Conservation (phyloP, 1,140 invertebrate species). For the Pseudomyrmex cubaensis region DNA sequence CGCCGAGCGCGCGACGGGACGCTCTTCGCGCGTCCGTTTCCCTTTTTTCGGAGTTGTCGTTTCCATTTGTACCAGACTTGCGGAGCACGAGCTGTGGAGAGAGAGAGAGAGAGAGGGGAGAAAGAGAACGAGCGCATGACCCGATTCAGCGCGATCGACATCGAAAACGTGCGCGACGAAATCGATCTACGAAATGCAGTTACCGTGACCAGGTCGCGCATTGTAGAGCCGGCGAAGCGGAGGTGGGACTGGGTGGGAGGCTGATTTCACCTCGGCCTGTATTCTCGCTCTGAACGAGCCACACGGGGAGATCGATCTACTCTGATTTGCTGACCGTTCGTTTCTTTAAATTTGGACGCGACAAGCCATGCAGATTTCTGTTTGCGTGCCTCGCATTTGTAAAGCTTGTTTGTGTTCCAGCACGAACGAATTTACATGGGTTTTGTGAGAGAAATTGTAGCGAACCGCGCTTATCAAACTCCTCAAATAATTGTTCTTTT, state of each 20-base stretch:
- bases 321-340: constrained; percentile 62
- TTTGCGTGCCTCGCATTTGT: constrained; percentile 32
- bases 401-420: constrained; percentile 20
- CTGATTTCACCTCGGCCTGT: constrained; percentile 46
- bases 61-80: constrained; percentile 41
- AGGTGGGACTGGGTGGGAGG: not conserved
- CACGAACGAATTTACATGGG: not conserved
- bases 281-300: constrained; percentile 15
- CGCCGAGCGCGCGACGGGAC: not conserved
- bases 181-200: constrained; percentile 61
- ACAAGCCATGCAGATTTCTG: constrained; percentile 17
- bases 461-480: not conserved
- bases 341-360: constrained; percentile 50
- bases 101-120: no score
- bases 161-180: constrained; percentile 54
- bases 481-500: no score
- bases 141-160: constrained; percentile 43
- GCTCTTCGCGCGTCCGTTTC: constrained; percentile 32
- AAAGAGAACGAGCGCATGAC: not conserved
- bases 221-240: constrained; percentile 46
- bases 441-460: not conserved
- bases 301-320: constrained; percentile 60
- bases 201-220: constrained; percentile 47
- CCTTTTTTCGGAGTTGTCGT: constrained; percentile 46
- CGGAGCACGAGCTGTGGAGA: not conserved